These are phyloP conservation scores for Meloidogyne floridensis DNA, from an alignment of 1,140 invertebrate species.

Conservation along the genomic window DNA sequence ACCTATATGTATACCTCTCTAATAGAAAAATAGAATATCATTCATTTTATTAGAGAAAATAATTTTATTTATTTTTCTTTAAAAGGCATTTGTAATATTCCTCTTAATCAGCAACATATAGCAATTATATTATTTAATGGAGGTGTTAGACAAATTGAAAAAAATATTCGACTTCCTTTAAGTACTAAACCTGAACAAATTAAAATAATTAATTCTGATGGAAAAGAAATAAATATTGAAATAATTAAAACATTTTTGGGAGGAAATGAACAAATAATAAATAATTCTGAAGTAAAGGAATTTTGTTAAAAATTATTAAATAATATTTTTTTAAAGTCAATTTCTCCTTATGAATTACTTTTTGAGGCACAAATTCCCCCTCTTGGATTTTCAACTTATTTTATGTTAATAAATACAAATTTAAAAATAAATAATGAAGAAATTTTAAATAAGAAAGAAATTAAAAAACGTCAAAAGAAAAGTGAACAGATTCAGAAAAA, in stretches of 20 bases:
- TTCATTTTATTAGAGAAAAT: no score
- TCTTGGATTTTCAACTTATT: constrained; percentile 37
- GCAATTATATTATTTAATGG: constrained; percentile 9
- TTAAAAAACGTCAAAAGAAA: not conserved
- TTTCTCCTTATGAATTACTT: constrained; percentile 31
- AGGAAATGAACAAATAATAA: not conserved
- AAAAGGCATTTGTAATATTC: not conserved
- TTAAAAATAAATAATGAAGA: not conserved
- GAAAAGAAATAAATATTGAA: constrained; percentile 4
- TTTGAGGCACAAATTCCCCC: constrained; percentile 25
- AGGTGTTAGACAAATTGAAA: constrained; percentile 11
- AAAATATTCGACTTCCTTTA: constrained; percentile 9
- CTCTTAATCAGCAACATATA: not conserved
- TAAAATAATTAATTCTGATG: constrained; percentile 1
- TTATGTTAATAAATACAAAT: constrained; percentile 18
- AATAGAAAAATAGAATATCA: no score
- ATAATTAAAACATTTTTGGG: not conserved
- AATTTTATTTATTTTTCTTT: not conserved
- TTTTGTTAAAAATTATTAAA: not conserved
- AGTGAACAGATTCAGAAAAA: not conserved
- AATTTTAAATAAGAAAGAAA: constrained; percentile 4
- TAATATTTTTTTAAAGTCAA: not conserved
- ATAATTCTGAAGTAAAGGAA: not conserved
- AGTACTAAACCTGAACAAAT: not conserved
- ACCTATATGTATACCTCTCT: no score